Conservation (phyloP, 1,140 invertebrate species). For the Hirudo medicinalis region DNA sequence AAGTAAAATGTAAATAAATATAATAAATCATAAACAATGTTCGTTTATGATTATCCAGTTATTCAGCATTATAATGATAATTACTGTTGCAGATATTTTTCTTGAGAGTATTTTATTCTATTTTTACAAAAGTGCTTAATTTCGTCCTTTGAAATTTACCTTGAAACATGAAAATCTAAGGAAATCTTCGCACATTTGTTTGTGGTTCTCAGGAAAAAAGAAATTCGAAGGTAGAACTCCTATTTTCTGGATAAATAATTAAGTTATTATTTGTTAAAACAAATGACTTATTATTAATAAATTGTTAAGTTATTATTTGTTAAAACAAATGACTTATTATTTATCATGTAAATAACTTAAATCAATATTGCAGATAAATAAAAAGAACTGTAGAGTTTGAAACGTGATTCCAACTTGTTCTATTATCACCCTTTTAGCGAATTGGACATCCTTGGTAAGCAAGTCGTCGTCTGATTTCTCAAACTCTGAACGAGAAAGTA, state of each 20-base stretch:
- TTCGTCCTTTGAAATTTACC: neutral
- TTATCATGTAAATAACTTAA: constrained; percentile 1
- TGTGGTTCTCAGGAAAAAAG: neutral
- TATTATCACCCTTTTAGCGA: neutral
- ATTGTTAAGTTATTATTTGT: neutral
- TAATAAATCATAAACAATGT: too few relatives aligned
- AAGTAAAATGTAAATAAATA: too few relatives aligned
- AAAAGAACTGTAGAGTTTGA: neutral
- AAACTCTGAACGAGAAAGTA: too few relatives aligned
- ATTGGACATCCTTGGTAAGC: neutral
- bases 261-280: neutral
- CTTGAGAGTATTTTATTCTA: too few relatives aligned
- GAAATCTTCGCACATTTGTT: neutral
- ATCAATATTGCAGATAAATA: neutral
- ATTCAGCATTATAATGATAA: too few relatives aligned
- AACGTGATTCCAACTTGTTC: neutral
- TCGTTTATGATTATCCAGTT: too few relatives aligned
- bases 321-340: neutral
- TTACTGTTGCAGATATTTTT: too few relatives aligned
- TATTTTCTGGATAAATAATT: neutral
- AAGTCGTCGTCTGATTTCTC: neutral
- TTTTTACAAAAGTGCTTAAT: too few relatives aligned
- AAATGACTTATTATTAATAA: neutral
- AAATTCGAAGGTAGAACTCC: neutral
- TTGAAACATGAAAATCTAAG: constrained; percentile 4